phyloP scores from a whole-genome alignment of 2,113 vertebrate genomes.

The Pogonocichla stellata region DNA sequence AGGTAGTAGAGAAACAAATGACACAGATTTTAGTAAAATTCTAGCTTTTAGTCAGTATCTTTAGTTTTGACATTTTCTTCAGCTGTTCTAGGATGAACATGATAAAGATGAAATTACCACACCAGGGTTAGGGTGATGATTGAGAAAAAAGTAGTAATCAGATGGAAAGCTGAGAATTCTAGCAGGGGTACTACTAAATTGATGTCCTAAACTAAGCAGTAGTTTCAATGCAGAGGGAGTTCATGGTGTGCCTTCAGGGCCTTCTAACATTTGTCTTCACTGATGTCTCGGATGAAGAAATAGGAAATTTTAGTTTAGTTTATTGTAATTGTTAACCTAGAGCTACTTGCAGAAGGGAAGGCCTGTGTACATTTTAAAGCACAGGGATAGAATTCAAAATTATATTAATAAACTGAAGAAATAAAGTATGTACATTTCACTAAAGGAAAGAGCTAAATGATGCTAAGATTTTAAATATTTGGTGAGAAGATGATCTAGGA shows the following conservation, averaged over 20 bases:
- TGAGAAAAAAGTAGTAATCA: background rate
- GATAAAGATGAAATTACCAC: background rate
- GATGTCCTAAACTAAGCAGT: background rate
- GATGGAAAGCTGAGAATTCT: background rate
- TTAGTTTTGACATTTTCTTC: background rate
- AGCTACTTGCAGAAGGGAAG: background rate
- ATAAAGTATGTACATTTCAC: background rate
- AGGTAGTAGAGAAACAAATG: background rate
- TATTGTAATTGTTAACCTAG: background rate
- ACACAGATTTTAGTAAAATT: background rate
- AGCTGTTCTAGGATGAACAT: background rate
- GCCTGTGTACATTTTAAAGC: background rate
- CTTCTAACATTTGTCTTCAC: background rate
- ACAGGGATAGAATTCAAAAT: background rate
- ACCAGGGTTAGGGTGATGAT: background rate
- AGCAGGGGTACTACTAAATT: background rate
- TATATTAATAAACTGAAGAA: background rate
- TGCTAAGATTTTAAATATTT: background rate
- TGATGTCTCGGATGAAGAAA: background rate
- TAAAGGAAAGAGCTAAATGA: background rate
- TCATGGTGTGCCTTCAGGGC: background rate
- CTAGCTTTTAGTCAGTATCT: background rate
- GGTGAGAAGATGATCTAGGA: background rate
- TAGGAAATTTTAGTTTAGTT: background rate
- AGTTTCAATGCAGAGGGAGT: background rate